Percentiles rank a stretch among this genome's conserved stretches.
These are phyloP conservation scores for Ischnura elegans DNA, from an alignment of 2,888 invertebrate genomes.

Conservation along the genomic window DNA sequence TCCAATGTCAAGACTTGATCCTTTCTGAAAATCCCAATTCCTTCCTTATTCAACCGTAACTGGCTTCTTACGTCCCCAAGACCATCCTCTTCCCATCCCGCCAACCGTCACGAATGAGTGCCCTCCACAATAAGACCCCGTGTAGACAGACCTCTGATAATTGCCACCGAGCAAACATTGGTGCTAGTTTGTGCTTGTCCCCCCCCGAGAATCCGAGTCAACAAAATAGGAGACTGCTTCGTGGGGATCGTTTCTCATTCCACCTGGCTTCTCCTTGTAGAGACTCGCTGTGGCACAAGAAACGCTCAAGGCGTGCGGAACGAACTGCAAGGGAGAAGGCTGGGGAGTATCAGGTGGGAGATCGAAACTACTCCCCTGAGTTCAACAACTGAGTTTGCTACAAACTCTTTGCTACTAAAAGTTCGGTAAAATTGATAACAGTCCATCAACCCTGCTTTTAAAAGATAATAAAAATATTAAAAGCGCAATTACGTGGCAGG, in stretches of 20 bases:
- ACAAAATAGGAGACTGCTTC: slow-evolving; percentile 50
- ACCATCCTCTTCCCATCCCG: too few relatives aligned
- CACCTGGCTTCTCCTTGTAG: slow-evolving; percentile 57
- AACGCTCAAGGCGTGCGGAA: background rate
- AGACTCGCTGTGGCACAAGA: slow-evolving; percentile 21
- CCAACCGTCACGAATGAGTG: background rate
- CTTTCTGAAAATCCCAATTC: slow-evolving; percentile 6
- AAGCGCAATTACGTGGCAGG: too few relatives aligned
- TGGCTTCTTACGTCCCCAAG: slow-evolving; percentile 10
- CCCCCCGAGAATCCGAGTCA: slow-evolving; percentile 54
- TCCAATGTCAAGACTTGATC: slow-evolving; percentile 45
- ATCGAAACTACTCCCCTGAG: background rate
- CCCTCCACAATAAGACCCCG: slow-evolving; percentile 50
- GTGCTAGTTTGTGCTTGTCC: slow-evolving; percentile 61
- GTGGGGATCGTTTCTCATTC: slow-evolving; percentile 14
- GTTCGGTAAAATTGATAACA: too few relatives aligned
- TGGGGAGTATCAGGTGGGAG: background rate
- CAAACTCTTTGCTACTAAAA: background rate
- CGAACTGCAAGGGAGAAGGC: background rate
- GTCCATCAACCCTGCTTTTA: too few relatives aligned
- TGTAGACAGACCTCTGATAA: slow-evolving; percentile 66
- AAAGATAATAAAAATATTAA: too few relatives aligned
- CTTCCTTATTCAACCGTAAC: slow-evolving; percentile 37
- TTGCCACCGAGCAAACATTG: slow-evolving; percentile 57
- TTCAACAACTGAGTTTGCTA: background rate